Evolutionary conservation across 2,888 invertebrate genomes (phyloP).

Genomic region (Liopterus haemorrhoidalis): DNA sequence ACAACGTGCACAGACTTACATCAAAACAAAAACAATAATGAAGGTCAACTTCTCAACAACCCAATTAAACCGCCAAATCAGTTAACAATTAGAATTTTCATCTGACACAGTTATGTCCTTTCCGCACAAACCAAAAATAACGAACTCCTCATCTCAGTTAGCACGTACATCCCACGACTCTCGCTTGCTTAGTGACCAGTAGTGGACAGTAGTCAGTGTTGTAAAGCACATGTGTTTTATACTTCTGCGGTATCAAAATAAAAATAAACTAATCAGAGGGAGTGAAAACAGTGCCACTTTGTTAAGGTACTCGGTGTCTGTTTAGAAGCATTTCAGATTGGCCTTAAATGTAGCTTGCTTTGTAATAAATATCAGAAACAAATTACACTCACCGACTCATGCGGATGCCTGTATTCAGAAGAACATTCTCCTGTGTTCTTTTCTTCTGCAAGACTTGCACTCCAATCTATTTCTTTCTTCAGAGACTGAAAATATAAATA

Average conservation of each 20-base stretch:
- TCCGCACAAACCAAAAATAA: too few species aligned
- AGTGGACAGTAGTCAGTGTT: too few species aligned
- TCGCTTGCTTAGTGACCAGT: too few species aligned
- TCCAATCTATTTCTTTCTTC: slow-evolving; percentile 86
- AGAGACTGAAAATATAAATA: slow-evolving; percentile 61
- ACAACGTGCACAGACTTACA: slow-evolving; percentile 34
- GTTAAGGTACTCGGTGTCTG: not conserved
- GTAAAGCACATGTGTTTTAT: too few species aligned
- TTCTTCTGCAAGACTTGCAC: slow-evolving; percentile 65
- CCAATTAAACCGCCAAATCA: too few species aligned
- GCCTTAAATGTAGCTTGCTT: not conserved
- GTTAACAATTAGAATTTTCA: too few species aligned
- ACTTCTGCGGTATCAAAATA: too few species aligned
- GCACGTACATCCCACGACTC: too few species aligned
- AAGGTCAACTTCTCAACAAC: slow-evolving; percentile 93
- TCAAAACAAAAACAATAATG: slow-evolving; percentile 67
- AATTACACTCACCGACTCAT: slow-evolving; percentile 68
- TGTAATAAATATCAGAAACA: not conserved
- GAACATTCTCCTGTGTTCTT: slow-evolving; percentile 70
- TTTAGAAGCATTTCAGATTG: not conserved
- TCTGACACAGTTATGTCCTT: too few species aligned
- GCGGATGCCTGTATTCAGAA: slow-evolving; percentile 73
- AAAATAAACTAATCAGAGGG: too few species aligned
- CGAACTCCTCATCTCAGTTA: too few species aligned
- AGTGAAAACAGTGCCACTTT: slow-evolving; percentile 3